Evolutionary conservation across 2,797 vertebrate species (phyloP).

Genomic region (Acanthiza pusilla): DNA sequence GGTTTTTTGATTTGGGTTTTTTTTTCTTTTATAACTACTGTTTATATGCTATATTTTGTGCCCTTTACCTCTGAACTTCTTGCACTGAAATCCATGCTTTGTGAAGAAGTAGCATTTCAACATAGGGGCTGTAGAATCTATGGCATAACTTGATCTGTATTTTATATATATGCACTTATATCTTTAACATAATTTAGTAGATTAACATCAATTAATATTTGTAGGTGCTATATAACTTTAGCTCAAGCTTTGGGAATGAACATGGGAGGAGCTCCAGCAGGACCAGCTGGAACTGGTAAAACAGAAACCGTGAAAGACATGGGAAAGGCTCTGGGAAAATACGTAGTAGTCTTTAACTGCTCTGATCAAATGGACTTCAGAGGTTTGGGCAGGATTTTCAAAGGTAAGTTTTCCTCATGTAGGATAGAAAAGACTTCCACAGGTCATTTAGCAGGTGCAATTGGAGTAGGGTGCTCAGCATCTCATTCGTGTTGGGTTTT

Average conservation of each 20-base stretch:
- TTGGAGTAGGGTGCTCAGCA: background rate
- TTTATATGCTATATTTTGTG: background rate
- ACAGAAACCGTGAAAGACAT: conserved; percentile 88
- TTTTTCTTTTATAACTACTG: background rate
- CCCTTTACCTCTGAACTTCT: background rate
- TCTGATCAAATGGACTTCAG: conserved; percentile 92
- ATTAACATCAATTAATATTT: conserved; percentile 11
- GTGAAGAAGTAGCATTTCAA: background rate
- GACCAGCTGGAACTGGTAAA: conserved; percentile 81
- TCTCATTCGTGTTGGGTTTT: background rate
- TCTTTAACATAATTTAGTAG: background rate
- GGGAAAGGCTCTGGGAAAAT: conserved; percentile 87
- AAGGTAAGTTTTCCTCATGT: conserved; percentile 72
- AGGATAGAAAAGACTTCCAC: background rate
- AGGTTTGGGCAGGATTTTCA: conserved; percentile 87
- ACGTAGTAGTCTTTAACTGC: conserved; percentile 89
- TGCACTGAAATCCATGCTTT: background rate
- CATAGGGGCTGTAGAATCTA: background rate
- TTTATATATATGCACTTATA: background rate
- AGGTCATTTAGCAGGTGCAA: background rate
- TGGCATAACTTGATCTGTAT: background rate
- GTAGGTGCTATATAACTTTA: conserved; percentile 87
- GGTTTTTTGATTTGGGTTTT: background rate
- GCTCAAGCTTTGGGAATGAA: conserved; percentile 86
- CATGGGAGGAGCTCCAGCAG: conserved; percentile 86